A percentile compares a stretch with the other conserved stretches of the same genome.
Conservation (phyloP, 2,797 vertebrate genomes). For the Tauraco hartlaubi region DNA sequence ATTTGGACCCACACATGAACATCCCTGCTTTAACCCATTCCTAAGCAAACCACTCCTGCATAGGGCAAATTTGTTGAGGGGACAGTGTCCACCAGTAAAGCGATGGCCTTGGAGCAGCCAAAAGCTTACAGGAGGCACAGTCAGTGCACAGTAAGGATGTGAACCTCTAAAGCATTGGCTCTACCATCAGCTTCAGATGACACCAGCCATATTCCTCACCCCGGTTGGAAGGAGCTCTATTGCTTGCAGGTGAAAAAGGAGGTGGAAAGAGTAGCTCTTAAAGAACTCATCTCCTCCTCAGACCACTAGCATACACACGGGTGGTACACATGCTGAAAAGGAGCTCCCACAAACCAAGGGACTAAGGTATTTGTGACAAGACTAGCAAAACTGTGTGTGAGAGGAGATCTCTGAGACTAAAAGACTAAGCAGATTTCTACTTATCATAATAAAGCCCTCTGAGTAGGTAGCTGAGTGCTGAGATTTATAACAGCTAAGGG, state of each 20-base stretch:
- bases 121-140: not conserved
- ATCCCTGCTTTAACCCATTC: not conserved
- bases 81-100: not conserved
- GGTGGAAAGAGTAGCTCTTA: not conserved
- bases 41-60: not conserved
- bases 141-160: rapidly evolving
- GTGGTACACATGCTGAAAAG: not conserved
- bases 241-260: not conserved
- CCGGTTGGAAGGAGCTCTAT: not conserved
- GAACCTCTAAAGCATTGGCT: not conserved
- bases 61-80: not conserved
- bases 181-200: not conserved
- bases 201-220: not conserved
- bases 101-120: not conserved
- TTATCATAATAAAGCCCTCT: not conserved
- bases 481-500: not conserved
- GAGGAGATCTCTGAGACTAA: not conserved
- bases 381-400: not conserved
- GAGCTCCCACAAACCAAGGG: not conserved
- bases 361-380: not conserved
- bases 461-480: not conserved
- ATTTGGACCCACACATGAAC: rapidly evolving
- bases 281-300: not conserved
- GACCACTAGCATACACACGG: rapidly evolving
- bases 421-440: not conserved